Conservation (phyloP, 2,113 vertebrate species). For the Ariopsis seemanni region DNA sequence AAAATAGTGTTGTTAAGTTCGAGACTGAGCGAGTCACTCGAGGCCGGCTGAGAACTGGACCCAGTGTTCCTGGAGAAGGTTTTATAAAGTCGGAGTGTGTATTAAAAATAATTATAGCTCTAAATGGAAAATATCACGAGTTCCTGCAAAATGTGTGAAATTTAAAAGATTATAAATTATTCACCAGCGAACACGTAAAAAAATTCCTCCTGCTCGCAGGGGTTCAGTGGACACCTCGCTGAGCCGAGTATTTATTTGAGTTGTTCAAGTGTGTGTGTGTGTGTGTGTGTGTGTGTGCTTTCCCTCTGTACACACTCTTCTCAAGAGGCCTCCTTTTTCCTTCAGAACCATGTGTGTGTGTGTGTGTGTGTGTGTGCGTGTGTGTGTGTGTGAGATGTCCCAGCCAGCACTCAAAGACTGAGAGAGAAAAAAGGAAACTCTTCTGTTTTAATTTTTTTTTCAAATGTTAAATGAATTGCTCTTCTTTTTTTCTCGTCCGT, state of each 20-base stretch:
- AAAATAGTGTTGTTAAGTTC: not conserved
- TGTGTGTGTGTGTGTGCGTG: no score
- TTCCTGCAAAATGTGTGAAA: not conserved
- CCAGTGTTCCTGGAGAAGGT: not conserved
- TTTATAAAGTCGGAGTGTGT: not conserved
- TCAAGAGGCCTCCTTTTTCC: constrained; percentile 10
- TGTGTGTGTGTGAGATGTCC: not conserved
- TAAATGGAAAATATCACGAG: no score
- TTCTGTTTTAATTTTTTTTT: not conserved
- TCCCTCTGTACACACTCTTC: not conserved
- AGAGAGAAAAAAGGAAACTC: not conserved
- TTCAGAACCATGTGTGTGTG: not conserved
- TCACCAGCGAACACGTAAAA: not conserved
- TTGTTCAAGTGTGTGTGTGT: constrained; percentile 38
- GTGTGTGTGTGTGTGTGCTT: not conserved
- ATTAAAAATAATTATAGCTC: not conserved
- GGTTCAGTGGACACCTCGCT: constrained; percentile 9
- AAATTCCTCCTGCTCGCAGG: constrained; percentile 7
- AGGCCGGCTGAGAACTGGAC: not conserved
- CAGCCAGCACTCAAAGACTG: not conserved
- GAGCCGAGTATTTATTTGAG: constrained; percentile 39
- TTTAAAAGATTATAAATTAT: not conserved
- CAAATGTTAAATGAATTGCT: constrained; percentile 5
- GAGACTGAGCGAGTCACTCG: not conserved
- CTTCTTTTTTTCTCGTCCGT: not conserved